These are phyloP conservation scores for Paraplagusia blochii DNA, from an alignment of 2,113 vertebrate genomes.

Conservation along the genomic window DNA sequence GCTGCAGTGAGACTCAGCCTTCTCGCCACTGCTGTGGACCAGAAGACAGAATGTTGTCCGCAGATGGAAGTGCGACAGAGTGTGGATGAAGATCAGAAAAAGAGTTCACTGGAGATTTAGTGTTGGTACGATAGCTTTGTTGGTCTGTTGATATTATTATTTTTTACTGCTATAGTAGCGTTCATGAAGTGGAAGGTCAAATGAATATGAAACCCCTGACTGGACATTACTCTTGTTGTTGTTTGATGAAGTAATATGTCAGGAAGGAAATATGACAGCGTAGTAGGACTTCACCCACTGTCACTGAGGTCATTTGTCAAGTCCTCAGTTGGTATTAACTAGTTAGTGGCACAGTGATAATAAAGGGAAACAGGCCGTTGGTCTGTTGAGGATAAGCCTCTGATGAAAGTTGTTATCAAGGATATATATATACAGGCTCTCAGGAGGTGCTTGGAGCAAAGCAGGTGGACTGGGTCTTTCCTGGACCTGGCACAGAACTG, in stretches of 20 bases:
- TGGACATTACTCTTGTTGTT: not conserved
- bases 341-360: constrained; percentile 36
- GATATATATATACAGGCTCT: constrained; percentile 61
- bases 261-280: constrained; percentile 26
- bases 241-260: constrained; percentile 17
- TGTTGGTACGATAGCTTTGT: not conserved
- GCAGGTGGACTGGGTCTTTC: constrained; percentile 41
- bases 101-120: not conserved
- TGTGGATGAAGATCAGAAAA: constrained; percentile 2
- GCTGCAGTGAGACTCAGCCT: constrained; percentile 28
- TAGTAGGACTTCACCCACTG: constrained; percentile 25
- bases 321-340: constrained; percentile 40
- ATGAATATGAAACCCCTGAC: not conserved
- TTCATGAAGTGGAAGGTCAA: too few relatives aligned
- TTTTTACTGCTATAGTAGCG: not conserved
- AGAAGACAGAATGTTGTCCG: constrained; percentile 15
- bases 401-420: constrained; percentile 67
- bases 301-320: constrained; percentile 41
- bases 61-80: constrained; percentile 8
- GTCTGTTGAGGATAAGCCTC: constrained; percentile 30
- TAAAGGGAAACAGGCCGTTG: constrained; percentile 41
- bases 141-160: not conserved
- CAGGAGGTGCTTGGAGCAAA: constrained; percentile 52
- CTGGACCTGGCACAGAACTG: constrained; percentile 42
- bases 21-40: constrained; percentile 23